A percentile compares a stretch with the other conserved stretches of the same genome.
Evolutionary conservation across 92 coral and sea anemone species (phyloP).

Genomic region (Zoanthus sociatus): DNA sequence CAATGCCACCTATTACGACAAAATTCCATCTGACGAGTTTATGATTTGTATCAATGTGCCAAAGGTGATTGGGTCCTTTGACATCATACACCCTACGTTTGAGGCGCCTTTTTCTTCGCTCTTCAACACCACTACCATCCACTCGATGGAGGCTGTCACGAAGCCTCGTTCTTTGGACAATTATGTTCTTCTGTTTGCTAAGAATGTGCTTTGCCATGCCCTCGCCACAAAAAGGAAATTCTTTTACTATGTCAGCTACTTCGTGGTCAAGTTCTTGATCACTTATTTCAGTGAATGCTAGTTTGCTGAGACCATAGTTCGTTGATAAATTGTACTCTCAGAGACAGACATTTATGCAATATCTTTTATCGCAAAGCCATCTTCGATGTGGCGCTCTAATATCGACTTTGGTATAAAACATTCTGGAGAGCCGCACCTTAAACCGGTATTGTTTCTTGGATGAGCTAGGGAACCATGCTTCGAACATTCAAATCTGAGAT

Average conservation of each 20-base stretch:
- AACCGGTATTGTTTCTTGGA: background rate
- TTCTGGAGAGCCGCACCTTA: conserved; percentile 18
- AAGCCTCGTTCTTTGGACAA: conserved; percentile 59
- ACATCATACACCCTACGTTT: conserved; percentile 67
- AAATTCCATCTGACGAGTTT: conserved; percentile 62
- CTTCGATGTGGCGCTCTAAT: conserved; percentile 36
- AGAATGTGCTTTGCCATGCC: conserved; percentile 58
- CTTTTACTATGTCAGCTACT: conserved; percentile 50
- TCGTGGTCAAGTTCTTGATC: conserved; percentile 61
- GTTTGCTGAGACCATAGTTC: conserved; percentile 65
- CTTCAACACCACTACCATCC: conserved; percentile 62
- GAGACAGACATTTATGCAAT: conserved; percentile 49
- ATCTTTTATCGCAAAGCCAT: conserved; percentile 38
- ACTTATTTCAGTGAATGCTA: conserved; percentile 53
- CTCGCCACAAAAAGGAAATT: conserved; percentile 73
- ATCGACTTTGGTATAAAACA: conserved; percentile 28
- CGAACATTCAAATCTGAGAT: conserved; percentile 31
- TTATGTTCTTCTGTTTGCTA: conserved; percentile 50
- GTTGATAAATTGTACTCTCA: conserved; percentile 61
- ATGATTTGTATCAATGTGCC: conserved; percentile 70
- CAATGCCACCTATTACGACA: conserved; percentile 63
- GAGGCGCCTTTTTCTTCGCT: conserved; percentile 55
- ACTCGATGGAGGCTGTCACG: conserved; percentile 71
- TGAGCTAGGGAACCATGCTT: conserved; percentile 15
- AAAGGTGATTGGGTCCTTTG: conserved; percentile 60